A percentile compares a stretch with the other conserved stretches of the same genome.
These are phyloP conservation scores for Carassius gibelio DNA, from an alignment of 2,113 vertebrate genomes.

Conservation along the genomic window DNA sequence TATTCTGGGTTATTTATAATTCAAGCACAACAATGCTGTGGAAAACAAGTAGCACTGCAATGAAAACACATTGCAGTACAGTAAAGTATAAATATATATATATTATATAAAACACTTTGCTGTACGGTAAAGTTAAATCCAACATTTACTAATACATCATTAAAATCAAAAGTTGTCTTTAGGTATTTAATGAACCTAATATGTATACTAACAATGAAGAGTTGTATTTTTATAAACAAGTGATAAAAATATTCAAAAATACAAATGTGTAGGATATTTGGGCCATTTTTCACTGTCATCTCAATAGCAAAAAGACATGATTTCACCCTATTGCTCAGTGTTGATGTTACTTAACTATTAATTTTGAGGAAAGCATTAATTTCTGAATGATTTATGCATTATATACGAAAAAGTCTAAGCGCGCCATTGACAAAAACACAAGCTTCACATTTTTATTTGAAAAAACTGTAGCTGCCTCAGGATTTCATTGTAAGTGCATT, in stretches of 20 bases:
- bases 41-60: background rate
- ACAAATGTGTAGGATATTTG: no score
- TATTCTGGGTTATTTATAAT: background rate
- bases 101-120: no score
- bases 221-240: no score
- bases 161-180: background rate
- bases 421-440: background rate
- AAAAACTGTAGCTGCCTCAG: background rate
- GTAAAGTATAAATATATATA: no score
- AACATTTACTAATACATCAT: background rate
- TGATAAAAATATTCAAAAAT: no score
- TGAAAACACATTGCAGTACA: background rate
- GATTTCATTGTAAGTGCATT: background rate
- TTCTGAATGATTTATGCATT: no score
- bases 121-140: background rate
- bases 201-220: background rate
- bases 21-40: background rate
- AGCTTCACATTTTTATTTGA: background rate
- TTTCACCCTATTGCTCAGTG: no score
- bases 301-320: no score
- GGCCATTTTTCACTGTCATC: no score
- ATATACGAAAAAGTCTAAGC: background rate
- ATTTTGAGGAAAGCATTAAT: no score
- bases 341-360: no score
- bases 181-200: background rate